phyloP scores from a whole-genome alignment of 2,888 invertebrate species.

The Muschampia plurimacula region DNA sequence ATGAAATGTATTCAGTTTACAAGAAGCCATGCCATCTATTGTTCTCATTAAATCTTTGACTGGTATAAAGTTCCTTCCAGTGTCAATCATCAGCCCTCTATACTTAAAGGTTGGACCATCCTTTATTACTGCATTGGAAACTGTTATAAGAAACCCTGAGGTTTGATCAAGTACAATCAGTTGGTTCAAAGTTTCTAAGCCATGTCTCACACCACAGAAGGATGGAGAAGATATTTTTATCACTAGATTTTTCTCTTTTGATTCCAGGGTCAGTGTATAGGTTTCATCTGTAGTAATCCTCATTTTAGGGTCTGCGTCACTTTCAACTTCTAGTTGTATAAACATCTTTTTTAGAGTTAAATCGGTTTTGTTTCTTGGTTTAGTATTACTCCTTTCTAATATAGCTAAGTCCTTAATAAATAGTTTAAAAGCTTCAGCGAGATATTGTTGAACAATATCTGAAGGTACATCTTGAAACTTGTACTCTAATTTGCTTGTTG shows the following conservation, averaged over 20 bases:
- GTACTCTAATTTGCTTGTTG: constrained; percentile 82
- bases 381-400: constrained; percentile 70
- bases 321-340: constrained; percentile 80
- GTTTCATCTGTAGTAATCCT: constrained; percentile 89
- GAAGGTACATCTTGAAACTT: constrained; percentile 71
- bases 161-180: constrained; percentile 90
- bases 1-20: constrained; percentile 96
- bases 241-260: constrained; percentile 68
- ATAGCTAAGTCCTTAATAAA: constrained; percentile 78
- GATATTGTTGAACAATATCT: constrained; percentile 57
- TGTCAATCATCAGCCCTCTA: constrained; percentile 95
- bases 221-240: constrained; percentile 84
- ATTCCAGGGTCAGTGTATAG: constrained; percentile 86
- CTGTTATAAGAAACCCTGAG: constrained; percentile 86
- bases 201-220: constrained; percentile 91
- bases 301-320: constrained; percentile 84
- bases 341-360: constrained; percentile 60
- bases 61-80: constrained; percentile 94
- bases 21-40: constrained; percentile 93
- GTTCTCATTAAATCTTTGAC: constrained; percentile 89
- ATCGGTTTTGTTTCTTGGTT: constrained; percentile 50
- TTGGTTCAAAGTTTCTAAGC: constrained; percentile 90
- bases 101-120: constrained; percentile 92
- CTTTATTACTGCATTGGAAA: constrained; percentile 86
- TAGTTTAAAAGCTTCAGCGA: constrained; percentile 76